Conservation (phyloP, 2,113 vertebrate genomes). For the Chionodraco myersi region DNA sequence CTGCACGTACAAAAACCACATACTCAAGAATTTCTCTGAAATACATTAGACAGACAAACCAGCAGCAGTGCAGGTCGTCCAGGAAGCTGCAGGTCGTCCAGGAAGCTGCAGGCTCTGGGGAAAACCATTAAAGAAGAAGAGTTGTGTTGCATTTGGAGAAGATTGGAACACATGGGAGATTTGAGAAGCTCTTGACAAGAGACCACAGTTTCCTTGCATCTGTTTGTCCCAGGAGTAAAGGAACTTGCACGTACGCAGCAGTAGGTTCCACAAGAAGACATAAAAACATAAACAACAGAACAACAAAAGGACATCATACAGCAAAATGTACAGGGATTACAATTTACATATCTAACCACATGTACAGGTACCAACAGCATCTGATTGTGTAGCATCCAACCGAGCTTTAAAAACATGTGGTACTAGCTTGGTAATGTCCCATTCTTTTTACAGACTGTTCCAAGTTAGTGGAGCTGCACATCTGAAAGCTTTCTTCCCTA, state of each 20-base stretch:
- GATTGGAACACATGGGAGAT: neutral
- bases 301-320: no score
- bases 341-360: no score
- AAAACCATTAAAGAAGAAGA: neutral
- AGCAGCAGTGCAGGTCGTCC: neutral
- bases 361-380: no score
- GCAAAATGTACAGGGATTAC: no score
- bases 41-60: neutral
- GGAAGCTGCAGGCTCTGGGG: neutral
- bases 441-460: no score
- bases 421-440: no score
- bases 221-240: conserved; percentile 4
- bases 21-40: neutral
- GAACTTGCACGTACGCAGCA: neutral
- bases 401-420: no score
- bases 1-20: neutral
- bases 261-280: no score
- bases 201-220: conserved; percentile 6
- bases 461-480: no score
- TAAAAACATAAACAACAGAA: no score
- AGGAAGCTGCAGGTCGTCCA: neutral
- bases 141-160: neutral
- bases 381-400: no score
- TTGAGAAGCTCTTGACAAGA: neutral
- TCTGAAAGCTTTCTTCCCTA: no score